Percentiles rank a stretch among this genome's conserved stretches.
phyloP scores from a whole-genome alignment of 2,113 vertebrate genomes.

The Notiomystis cincta region DNA sequence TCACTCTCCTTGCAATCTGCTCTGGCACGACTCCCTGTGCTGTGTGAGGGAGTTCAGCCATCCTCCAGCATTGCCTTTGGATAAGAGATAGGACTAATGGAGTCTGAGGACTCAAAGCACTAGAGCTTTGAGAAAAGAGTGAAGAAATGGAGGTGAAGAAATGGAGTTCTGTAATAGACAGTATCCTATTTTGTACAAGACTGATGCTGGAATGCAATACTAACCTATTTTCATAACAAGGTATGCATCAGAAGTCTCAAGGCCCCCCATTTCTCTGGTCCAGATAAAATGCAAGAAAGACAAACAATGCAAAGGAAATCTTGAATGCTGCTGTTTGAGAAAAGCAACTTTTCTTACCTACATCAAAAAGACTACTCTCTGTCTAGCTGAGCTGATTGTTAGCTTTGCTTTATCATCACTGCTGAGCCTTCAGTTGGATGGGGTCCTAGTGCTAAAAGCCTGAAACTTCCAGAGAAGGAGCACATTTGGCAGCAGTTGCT shows the following conservation, averaged over 20 bases:
- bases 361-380: slow-evolving; percentile 37
- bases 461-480: slow-evolving; percentile 35
- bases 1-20: slow-evolving; percentile 29
- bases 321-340: not conserved
- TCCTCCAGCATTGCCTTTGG: rapidly evolving
- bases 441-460: slow-evolving; percentile 69
- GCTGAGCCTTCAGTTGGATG: slow-evolving; percentile 64
- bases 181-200: not conserved
- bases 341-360: slow-evolving; percentile 1
- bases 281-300: not conserved
- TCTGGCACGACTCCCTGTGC: not conserved
- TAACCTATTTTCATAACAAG: not conserved
- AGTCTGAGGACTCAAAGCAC: not conserved
- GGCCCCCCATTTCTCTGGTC: not conserved
- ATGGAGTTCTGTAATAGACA: not conserved
- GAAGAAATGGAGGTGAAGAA: not conserved
- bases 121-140: not conserved
- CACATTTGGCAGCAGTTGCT: slow-evolving; percentile 40
- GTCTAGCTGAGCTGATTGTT: slow-evolving; percentile 19
- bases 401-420: slow-evolving; percentile 68
- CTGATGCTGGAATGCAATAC: not conserved
- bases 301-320: not conserved
- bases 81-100: not conserved
- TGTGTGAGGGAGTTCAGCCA: not conserved
- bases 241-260: not conserved